These are phyloP conservation scores for Nebria ingens DNA, from an alignment of 1,140 invertebrate species.

Conservation along the genomic window DNA sequence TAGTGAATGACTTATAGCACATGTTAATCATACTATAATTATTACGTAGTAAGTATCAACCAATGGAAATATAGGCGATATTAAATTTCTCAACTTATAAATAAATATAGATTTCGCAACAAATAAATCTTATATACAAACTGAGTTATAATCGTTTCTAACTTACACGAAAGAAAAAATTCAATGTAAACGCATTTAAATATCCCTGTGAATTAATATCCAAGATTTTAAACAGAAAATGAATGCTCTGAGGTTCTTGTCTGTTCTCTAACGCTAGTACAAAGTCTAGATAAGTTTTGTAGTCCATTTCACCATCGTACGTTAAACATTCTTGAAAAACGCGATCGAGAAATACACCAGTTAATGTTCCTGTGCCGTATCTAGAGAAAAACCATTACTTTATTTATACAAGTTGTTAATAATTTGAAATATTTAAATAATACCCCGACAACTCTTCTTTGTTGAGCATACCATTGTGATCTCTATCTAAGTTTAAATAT, in stretches of 20 bases:
- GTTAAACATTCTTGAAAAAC: slow-evolving; percentile 94
- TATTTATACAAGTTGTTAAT: not conserved
- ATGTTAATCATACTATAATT: no score
- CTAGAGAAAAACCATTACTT: slow-evolving; percentile 36
- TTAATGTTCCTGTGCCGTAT: slow-evolving; percentile 88
- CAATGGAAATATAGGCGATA: no score
- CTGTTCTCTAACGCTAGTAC: slow-evolving; percentile 89
- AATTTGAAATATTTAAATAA: not conserved
- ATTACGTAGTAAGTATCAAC: no score
- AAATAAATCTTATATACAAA: not conserved
- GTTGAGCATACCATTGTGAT: slow-evolving; percentile 93
- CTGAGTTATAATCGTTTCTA: not conserved
- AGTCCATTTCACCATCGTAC: slow-evolving; percentile 96
- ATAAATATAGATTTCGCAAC: no score
- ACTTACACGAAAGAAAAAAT: slow-evolving; percentile 82
- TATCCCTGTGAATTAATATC: slow-evolving; percentile 84
- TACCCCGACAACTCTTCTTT: slow-evolving; percentile 78
- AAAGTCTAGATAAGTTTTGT: slow-evolving; percentile 93
- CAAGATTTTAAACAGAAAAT: slow-evolving; percentile 86
- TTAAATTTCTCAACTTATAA: no score
- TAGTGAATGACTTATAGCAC: no score
- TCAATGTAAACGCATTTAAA: slow-evolving; percentile 80
- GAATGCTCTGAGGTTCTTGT: slow-evolving; percentile 79
- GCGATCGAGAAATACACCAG: slow-evolving; percentile 80
- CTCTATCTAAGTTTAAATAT: slow-evolving; percentile 86